Percentiles rank a stretch among this genome's conserved stretches.
phyloP scores from a whole-genome alignment of 2,888 invertebrate species.

The Deroplatys truncata region DNA sequence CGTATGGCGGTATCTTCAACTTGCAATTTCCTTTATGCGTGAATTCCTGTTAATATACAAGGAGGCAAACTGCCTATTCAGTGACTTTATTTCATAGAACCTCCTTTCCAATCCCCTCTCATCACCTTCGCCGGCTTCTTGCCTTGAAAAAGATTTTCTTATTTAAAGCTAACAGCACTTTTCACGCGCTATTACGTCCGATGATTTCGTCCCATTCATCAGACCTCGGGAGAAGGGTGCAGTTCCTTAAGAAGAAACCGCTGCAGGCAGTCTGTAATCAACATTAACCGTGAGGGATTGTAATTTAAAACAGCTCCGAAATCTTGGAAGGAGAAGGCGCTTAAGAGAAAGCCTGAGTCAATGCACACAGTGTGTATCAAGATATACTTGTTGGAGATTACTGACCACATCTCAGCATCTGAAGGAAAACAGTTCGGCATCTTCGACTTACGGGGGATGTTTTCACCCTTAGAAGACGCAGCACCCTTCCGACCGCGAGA shows the following conservation, averaged over 20 bases:
- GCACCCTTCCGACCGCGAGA: not conserved
- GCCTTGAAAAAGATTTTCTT: constrained; percentile 13
- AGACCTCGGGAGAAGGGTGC: not conserved
- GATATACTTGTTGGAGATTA: too few species aligned
- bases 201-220: constrained; percentile 22
- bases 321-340: not conserved
- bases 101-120: not conserved
- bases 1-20: too few species aligned
- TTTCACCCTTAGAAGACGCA: not conserved
- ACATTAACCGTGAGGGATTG: not conserved
- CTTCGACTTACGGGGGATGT: not conserved
- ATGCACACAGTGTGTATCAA: not conserved
- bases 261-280: constrained; percentile 5
- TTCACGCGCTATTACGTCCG: constrained; percentile 24
- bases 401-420: not conserved
- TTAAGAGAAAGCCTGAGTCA: not conserved
- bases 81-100: not conserved
- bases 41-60: not conserved
- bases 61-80: not conserved
- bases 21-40: not conserved
- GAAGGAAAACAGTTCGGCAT: not conserved
- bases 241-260: constrained; percentile 1
- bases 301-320: not conserved
- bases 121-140: not conserved
- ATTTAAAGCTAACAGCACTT: constrained; percentile 25